Base-by-base conservation (phyloP, 2,797 vertebrate genomes). In the Pipistrellus nathusii region DNA sequence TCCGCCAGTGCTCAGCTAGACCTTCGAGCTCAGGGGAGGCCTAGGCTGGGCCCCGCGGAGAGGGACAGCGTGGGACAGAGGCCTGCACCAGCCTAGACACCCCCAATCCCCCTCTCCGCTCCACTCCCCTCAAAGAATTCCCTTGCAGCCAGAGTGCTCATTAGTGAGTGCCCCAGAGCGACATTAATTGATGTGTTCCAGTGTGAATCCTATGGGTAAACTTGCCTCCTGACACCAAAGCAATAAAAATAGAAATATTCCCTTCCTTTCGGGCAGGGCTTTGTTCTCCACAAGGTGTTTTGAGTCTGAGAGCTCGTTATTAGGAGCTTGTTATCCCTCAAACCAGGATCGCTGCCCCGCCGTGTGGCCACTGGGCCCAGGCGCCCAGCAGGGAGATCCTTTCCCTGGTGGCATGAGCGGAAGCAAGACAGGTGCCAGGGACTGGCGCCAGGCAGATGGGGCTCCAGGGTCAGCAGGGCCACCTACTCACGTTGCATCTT, bases 191-290 rank as follows among this genome's bases (percentile, higher is more conserved):
- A 53, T n/a, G 59, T 6, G 1, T 68, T 93, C 80, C 51, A 48
- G 7, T 8, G n/a, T 12, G 62, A 85, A 17, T 71, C 72, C 68
- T 32, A 5, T 0, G 20, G 41, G 35, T 27, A 55, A 90, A 88
- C 75, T 57, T 84, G 17, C 72, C 68, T 86, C 86, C 59, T 25
- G 27, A 73, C 62, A 81, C n/a, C 21, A 14, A 93, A 72, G 57
- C 57, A 93, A 48, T 96, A 75, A 94, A 94, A 78, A 82, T 5
- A 85, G 73, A 89, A 83, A 71, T 10, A 62, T 0, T 30, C 35
- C 30, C 21, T 55, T 38, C 25, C 18, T 15, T 41, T 64, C 57
- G 8, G 7, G 3, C 5, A 41, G 75, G 0, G 0, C 55, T 81
- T 73, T 30, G 35, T 23, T 90, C 76, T 57, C 18, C 14, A 77